Evolutionary conservation across 2,113 vertebrate species (phyloP).

Genomic region (Micronycteris hirsuta): DNA sequence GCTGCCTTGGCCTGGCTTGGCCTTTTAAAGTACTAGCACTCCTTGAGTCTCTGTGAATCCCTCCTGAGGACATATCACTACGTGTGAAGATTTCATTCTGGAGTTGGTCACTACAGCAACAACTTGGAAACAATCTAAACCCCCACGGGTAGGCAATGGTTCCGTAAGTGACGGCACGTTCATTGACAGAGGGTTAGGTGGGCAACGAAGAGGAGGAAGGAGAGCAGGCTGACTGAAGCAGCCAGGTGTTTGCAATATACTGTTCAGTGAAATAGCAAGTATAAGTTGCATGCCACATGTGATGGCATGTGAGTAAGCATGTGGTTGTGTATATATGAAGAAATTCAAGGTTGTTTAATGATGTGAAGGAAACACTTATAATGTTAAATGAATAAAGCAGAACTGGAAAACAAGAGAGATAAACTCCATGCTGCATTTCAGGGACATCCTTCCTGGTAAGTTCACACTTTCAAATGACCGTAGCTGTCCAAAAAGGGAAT

Average conservation of each 20-base stretch:
- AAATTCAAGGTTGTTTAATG: neutral
- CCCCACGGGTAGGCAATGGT: neutral
- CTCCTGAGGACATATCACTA: neutral
- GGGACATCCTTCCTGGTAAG: neutral
- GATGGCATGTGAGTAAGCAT: neutral
- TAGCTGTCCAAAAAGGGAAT: neutral
- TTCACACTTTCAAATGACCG: neutral
- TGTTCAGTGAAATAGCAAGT: neutral
- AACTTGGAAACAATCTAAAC: neutral
- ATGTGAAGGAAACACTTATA: neutral
- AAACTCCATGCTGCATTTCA: neutral
- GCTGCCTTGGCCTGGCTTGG: neutral
- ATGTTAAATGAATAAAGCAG: neutral
- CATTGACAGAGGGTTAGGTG: neutral
- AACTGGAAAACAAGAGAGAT: neutral
- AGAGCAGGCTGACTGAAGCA: neutral
- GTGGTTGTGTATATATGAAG: neutral
- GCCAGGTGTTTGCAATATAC: neutral
- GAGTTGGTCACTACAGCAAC: neutral
- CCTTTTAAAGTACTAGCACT: neutral
- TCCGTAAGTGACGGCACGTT: neutral
- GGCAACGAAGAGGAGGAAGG: neutral
- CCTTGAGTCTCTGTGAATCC: neutral
- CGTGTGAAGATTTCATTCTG: neutral
- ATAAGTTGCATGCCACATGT: neutral